Conservation (phyloP, 64 coral and sea anemone genomes). For the Montipora foliosa region DNA sequence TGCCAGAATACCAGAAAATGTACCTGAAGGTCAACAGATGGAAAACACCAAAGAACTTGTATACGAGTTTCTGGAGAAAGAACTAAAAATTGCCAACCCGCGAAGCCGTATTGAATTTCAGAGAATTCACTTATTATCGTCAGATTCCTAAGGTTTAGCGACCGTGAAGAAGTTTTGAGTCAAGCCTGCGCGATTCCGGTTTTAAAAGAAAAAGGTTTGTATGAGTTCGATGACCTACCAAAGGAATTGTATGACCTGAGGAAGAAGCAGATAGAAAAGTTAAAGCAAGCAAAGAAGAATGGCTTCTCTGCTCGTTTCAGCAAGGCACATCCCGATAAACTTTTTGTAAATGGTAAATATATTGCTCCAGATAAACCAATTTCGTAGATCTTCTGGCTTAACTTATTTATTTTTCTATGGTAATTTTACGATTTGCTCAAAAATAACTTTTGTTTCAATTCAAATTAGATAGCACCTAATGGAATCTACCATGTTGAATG, state of each 20-base stretch:
- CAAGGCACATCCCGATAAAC: background rate
- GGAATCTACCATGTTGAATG: no score
- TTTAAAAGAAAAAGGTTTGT: background rate
- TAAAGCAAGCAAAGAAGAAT: background rate
- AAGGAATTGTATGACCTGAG: background rate
- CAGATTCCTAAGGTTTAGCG: background rate
- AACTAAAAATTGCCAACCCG: background rate
- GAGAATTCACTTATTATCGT: background rate
- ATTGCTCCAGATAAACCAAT: background rate
- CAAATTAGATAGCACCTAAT: no score
- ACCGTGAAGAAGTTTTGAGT: background rate
- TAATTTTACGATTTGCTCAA: no score
- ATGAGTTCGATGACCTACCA: background rate
- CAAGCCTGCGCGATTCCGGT: background rate
- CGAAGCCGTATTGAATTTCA: background rate
- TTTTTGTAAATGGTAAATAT: slow-evolving; percentile 12
- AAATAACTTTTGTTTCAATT: no score
- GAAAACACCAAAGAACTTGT: background rate
- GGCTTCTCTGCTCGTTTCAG: background rate
- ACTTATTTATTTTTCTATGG: background rate
- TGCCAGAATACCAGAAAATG: background rate
- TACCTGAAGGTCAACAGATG: background rate
- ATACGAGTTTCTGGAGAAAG: background rate
- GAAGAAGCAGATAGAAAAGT: background rate
- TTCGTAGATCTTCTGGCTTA: background rate